A percentile compares a stretch with the other conserved stretches of the same genome.
These are phyloP conservation scores for Dione vanillae DNA, from an alignment of 2,888 invertebrate genomes.

Conservation along the genomic window DNA sequence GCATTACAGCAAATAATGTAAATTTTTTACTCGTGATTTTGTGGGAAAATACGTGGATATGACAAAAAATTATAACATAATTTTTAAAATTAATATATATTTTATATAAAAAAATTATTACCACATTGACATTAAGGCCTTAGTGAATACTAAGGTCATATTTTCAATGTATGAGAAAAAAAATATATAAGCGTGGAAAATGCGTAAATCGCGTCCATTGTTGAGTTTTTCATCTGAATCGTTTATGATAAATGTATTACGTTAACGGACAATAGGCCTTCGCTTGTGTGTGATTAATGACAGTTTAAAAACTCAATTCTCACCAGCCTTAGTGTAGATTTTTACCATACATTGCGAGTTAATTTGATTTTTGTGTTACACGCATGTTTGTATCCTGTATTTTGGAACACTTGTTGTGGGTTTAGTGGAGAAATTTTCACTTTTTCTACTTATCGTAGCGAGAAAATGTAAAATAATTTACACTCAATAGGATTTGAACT, in stretches of 20 bases:
- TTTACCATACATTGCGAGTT: background rate
- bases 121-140: constrained; percentile 14
- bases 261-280: constrained; percentile 55
- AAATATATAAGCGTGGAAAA: constrained; percentile 52
- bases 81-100: background rate
- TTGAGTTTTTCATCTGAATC: constrained; percentile 47
- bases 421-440: background rate
- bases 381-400: no score
- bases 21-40: no score
- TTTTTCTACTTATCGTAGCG: background rate
- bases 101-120: background rate
- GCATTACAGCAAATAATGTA: no score
- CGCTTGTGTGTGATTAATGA: constrained; percentile 60
- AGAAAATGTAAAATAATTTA: background rate
- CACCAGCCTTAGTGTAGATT: constrained; percentile 33
- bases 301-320: constrained; percentile 56
- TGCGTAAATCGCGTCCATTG: constrained; percentile 61
- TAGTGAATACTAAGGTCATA: constrained; percentile 21
- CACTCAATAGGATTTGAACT: background rate
- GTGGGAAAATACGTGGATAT: background rate
- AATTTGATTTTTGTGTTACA: no score
- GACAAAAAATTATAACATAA: background rate
- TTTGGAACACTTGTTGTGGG: background rate
- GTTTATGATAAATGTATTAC: constrained; percentile 77
- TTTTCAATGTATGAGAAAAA: constrained; percentile 50